Base-by-base conservation (phyloP, 2,113 vertebrate species). In the Menidia beryllina region DNA sequence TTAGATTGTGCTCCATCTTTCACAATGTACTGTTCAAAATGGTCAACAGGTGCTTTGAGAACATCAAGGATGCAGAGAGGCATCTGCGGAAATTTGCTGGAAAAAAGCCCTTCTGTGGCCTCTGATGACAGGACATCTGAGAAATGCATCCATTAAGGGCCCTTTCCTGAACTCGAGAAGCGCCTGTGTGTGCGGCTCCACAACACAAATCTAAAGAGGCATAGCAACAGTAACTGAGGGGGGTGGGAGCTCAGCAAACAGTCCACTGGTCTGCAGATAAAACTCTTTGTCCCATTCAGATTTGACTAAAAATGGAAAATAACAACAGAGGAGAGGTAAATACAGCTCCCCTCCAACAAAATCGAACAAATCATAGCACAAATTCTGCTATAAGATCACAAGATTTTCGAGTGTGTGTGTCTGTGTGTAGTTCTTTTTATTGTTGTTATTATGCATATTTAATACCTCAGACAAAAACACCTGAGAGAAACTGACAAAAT, bases 401-500 rank as follows among this genome's bases (percentile, higher is more conserved):
- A 70, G 34, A 83, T 51, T 56, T 78, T 77, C 53, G 41, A 75
- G 70, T 61, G 38, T 77, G 39, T 64, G 36, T 65, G 49, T 74
- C 55, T 62, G 30, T 71, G 56, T 67, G 50, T 59, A 58, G 30
- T 56, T 52, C 43, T 53, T 61, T 55, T 61, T 47, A 13, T 74
- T 72, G 78, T 79, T 72, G 72, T 81, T 69, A 76, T 77, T 73
- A 77, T 57, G 69, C 75, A 72, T 82, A 77, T 87, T 86, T 82
- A 60, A 79, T 81, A 81, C 72, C 87, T 88, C 88, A 91, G 89
- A 92, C 84, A 88, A 82, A 87, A 86, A 91, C 88, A 88, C 91
- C 91, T 92, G 90, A 92, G 91, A 87, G 88, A 83, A 91, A 88
- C 85, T 69, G 79, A 91, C 87, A 87, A 84, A 87, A 88, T 77